Percentiles rank a stretch among this genome's conserved stretches.
Evolutionary conservation across 2,888 invertebrate species (phyloP).

Genomic region (Tuta absoluta): DNA sequence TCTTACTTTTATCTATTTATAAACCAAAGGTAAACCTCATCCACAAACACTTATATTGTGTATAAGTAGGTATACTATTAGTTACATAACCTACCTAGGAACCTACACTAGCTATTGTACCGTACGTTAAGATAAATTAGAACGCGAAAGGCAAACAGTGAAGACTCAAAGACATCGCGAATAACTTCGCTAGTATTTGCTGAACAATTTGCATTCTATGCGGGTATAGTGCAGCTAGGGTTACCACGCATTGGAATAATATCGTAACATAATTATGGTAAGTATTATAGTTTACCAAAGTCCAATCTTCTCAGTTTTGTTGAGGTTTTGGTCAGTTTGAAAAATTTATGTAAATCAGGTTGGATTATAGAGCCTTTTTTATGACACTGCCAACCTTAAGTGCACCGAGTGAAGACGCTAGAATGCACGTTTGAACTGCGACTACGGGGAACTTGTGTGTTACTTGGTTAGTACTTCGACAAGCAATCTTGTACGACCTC

Average conservation of each 20-base stretch:
- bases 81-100: neutral
- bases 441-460: conserved; percentile 13
- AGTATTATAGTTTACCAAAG: too few species aligned
- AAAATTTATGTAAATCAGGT: neutral
- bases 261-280: neutral
- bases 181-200: conserved; percentile 14
- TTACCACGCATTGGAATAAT: neutral
- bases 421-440: conserved; percentile 13
- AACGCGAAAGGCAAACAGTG: conserved; percentile 11
- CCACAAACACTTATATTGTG: neutral
- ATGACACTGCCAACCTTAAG: neutral
- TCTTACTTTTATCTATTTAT: too few species aligned
- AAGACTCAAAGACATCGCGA: conserved; percentile 12
- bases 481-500: conserved; percentile 14
- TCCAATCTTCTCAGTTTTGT: neutral
- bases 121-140: neutral
- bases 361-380: neutral
- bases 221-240: neutral
- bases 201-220: conserved; percentile 20
- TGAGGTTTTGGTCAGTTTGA: neutral
- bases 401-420: neutral
- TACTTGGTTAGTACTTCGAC: conserved; percentile 17
- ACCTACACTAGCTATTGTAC: neutral
- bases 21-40: too few species aligned
- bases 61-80: neutral